Evolutionary conservation across 1,140 invertebrate genomes (phyloP), one percentile per base, ranked within the genome.

Genomic region (Aphidius ervi): DNA sequence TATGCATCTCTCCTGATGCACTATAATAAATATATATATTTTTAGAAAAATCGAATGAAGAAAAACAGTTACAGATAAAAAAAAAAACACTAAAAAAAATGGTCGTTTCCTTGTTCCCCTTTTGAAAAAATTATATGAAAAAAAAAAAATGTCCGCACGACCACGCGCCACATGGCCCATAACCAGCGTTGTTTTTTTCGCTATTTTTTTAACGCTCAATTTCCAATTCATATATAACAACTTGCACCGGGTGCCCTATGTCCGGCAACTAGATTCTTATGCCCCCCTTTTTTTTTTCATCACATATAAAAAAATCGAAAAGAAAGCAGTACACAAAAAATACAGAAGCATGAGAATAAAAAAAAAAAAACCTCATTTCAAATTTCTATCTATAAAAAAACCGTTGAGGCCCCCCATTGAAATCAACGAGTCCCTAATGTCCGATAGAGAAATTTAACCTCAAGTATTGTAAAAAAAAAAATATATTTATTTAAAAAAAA

Each of bases 111-210:
- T 72, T 56, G 58, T 63, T 54, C 49, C 48, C 54, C 49, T n/a
- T 56, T 16, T 43, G 45, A 56, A 46, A 62, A 62, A 39, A 45
- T 8, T 37, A 10, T 56, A 43, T 37, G 16, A 37, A 37, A 48
- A 54, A 64, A 68, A 69, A 68, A 67, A 61, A 54, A 54, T 3
- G 71, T 65, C 62, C 66, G 64, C 70, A 72, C 70, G 68, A 72
- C 70, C 74, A 75, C 71, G 73, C 70, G 73, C 70, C 71, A 71
- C 73, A 75, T 75, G 63, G 63, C 59, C 63, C 53, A 59, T 57
- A 31, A 42, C 54, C 58, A 63, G 64, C 63, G 67, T 70, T 69
- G 58, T 68, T 68, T 71, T 70, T 73, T 72, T 66, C 61, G 61
- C 61, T 52, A 53, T 60, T 66, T 66, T 66, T 66, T 66, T 46